Percentiles rank a stretch among this genome's conserved stretches.
Evolutionary conservation across 2,888 invertebrate species (phyloP).

Genomic region (Hypsopygia costalis): DNA sequence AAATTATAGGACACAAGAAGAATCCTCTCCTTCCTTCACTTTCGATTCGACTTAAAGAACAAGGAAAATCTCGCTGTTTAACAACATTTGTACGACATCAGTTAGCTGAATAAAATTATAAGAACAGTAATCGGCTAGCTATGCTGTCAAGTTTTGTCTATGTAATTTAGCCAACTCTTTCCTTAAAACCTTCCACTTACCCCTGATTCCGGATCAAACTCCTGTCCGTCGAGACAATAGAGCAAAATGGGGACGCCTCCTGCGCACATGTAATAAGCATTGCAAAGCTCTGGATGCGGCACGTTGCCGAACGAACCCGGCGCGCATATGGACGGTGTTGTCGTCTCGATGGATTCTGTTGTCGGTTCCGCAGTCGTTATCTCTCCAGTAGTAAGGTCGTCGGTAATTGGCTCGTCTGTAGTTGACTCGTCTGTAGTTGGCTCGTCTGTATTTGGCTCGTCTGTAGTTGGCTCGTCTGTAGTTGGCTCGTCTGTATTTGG

Average conservation of each 20-base stretch:
- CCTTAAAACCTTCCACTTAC: conserved; percentile 20
- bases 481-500: no score
- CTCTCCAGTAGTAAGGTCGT: background rate
- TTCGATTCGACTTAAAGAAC: no score
- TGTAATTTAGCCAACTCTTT: no score
- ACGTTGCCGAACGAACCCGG: conserved; percentile 27
- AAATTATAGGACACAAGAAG: no score
- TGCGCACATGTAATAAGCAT: conserved; percentile 31
- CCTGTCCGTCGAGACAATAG: conserved; percentile 25
- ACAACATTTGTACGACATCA: no score
- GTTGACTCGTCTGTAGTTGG: background rate
- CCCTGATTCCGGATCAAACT: conserved; percentile 25
- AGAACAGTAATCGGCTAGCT: no score
- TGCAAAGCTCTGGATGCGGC: conserved; percentile 29
- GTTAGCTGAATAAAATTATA: no score
- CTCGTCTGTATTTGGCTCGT: background rate
- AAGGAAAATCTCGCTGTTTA: no score
- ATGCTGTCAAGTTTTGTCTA: no score
- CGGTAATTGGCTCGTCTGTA: background rate
- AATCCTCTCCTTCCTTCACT: no score
- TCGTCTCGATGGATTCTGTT: conserved; percentile 6
- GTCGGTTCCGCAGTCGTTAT: conserved; percentile 5
- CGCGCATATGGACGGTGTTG: conserved; percentile 19
- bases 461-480: no score
- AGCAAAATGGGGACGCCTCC: conserved; percentile 23